Evolutionary conservation across 2,797 vertebrate genomes (phyloP).

Genomic region (Uromys caudimaculatus): DNA sequence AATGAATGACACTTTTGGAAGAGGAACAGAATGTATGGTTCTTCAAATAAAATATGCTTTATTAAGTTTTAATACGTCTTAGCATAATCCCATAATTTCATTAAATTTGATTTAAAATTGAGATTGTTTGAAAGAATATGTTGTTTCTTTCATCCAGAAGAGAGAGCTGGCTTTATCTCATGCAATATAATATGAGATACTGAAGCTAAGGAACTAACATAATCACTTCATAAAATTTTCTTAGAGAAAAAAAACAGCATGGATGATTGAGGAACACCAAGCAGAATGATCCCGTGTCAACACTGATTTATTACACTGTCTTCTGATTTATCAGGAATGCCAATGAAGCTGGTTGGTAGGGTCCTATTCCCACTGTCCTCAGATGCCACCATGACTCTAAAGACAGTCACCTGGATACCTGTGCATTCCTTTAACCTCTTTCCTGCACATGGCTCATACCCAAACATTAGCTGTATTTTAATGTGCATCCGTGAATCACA

Average conservation of each 20-base stretch:
- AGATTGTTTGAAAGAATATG: background rate
- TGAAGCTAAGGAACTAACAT: background rate
- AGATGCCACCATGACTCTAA: background rate
- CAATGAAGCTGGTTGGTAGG: background rate
- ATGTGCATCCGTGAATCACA: background rate
- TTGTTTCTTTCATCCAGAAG: slow-evolving; percentile 20
- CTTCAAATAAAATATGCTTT: background rate
- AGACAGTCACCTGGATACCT: background rate
- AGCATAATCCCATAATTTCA: background rate
- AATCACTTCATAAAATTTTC: background rate
- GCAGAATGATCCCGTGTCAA: background rate
- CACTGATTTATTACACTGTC: background rate
- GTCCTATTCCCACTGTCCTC: background rate
- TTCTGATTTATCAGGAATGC: background rate
- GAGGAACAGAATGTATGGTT: background rate
- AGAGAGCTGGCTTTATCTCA: slow-evolving; percentile 2
- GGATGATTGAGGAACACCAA: background rate
- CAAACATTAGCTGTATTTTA: background rate
- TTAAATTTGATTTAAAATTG: background rate
- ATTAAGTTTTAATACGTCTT: background rate
- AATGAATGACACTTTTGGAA: background rate
- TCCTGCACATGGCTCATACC: background rate
- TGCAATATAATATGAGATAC: background rate
- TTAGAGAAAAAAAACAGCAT: background rate
- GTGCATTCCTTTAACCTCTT: background rate